phyloP scores from a whole-genome alignment of 2,888 invertebrate species.

The Hydrotaea cyrtoneurina region DNA sequence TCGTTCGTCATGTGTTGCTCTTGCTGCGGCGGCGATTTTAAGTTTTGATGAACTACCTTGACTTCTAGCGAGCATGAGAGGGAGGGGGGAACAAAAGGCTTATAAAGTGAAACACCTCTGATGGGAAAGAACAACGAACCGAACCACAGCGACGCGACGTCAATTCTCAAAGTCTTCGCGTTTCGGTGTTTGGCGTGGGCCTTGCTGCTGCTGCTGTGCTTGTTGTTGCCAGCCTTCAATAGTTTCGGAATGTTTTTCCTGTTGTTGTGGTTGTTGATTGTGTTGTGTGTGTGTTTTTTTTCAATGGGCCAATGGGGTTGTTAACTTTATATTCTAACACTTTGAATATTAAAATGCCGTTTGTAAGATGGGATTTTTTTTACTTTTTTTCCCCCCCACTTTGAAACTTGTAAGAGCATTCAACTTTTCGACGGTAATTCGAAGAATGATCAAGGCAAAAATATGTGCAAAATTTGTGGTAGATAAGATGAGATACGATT shows the following conservation, averaged over 20 bases:
- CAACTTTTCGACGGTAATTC: not conserved
- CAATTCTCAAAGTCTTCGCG: not conserved
- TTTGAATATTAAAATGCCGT: not conserved
- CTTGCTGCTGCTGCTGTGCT: too few species aligned
- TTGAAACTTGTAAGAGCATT: not conserved
- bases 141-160: not conserved
- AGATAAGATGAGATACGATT: too few species aligned
- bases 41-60: conserved; percentile 59
- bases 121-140: not conserved
- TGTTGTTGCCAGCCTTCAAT: not conserved
- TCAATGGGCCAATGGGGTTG: too few species aligned
- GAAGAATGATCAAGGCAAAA: too few species aligned
- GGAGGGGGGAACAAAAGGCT: not conserved
- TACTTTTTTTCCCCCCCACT: not conserved
- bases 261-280: not conserved
- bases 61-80: conserved; percentile 51
- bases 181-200: not conserved
- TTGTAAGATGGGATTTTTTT: not conserved
- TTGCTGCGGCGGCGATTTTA: not conserved
- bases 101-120: not conserved
- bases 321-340: not conserved
- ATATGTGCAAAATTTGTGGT: too few species aligned
- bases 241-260: not conserved
- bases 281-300: not conserved
- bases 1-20: conserved; percentile 1